Percentiles rank a stretch among this genome's conserved stretches.
Conservation (phyloP, 2,797 vertebrate species). For the Galago senegalensis region DNA sequence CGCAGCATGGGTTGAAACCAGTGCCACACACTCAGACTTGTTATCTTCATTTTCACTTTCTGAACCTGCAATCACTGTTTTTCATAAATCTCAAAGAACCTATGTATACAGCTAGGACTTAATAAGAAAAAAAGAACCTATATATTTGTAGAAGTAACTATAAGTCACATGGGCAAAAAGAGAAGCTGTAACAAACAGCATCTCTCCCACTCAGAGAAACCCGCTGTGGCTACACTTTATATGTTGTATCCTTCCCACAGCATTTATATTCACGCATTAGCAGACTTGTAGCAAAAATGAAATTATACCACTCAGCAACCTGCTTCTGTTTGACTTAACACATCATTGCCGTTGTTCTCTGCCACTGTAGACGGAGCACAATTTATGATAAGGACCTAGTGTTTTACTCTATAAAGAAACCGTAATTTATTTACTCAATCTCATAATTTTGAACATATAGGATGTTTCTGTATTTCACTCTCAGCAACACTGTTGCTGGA, state of each 20-base stretch:
- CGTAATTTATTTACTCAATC: not conserved
- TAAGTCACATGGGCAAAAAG: not conserved
- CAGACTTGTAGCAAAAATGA: not conserved
- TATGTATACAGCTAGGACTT: no score
- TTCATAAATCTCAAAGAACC: not conserved
- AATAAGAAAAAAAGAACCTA: not conserved
- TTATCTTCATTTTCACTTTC: not conserved
- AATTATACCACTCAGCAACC: not conserved
- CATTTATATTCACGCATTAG: not conserved
- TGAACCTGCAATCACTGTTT: rapidly evolving
- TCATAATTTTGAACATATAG: not conserved
- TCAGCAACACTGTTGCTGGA: not conserved
- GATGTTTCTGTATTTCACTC: not conserved
- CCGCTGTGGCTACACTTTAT: rapidly evolving
- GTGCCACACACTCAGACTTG: rapidly evolving
- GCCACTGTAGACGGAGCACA: not conserved
- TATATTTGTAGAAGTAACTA: not conserved
- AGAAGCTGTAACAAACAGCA: not conserved
- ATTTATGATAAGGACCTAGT: not conserved
- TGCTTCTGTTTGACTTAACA: not conserved
- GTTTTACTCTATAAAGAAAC: not conserved
- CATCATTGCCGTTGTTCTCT: not conserved
- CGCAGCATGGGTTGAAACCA: rapidly evolving
- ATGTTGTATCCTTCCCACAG: rapidly evolving
- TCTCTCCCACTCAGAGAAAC: not conserved